A percentile compares a stretch with the other conserved stretches of the same genome.
Conservation (phyloP, 1,140 invertebrate species). For the Cherax destructor region DNA sequence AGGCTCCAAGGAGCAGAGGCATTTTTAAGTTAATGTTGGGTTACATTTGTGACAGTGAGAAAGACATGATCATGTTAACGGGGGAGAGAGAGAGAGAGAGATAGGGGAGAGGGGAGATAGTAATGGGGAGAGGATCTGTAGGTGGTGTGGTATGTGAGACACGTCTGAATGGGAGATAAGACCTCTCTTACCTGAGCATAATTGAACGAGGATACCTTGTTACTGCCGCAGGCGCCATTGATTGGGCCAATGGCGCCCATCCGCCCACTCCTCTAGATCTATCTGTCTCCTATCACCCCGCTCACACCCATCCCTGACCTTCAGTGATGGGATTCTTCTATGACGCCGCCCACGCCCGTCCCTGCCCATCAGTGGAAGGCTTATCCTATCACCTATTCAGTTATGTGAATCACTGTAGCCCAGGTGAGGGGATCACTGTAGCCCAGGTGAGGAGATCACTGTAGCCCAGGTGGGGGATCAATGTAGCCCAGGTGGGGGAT, state of each 20-base stretch:
- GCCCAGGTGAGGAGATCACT: no score
- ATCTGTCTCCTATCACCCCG: no score
- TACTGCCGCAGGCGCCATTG: neutral
- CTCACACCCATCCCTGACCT: no score
- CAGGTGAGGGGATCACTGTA: no score
- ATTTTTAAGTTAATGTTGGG: conserved; percentile 62
- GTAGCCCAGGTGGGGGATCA: no score
- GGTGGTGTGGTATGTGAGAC: conserved; percentile 23
- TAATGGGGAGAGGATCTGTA: neutral
- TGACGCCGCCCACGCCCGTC: neutral
- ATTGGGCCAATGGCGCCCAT: neutral
- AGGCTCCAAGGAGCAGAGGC: conserved; percentile 5
- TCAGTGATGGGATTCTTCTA: no score
- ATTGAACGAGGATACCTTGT: conserved; percentile 21
- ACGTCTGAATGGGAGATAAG: conserved; percentile 30
- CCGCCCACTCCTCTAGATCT: no score
- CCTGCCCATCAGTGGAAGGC: neutral
- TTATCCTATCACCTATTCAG: no score
- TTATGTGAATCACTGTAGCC: neutral
- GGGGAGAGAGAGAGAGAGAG: no score
- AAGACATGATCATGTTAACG: conserved; percentile 27
- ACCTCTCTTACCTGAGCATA: conserved; percentile 33
- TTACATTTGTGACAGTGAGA: conserved; percentile 47
- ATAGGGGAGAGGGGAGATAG: neutral
- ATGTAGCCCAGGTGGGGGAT: no score